Conservation (phyloP, 2,797 vertebrate genomes). For the Rhabdomys pumilio region DNA sequence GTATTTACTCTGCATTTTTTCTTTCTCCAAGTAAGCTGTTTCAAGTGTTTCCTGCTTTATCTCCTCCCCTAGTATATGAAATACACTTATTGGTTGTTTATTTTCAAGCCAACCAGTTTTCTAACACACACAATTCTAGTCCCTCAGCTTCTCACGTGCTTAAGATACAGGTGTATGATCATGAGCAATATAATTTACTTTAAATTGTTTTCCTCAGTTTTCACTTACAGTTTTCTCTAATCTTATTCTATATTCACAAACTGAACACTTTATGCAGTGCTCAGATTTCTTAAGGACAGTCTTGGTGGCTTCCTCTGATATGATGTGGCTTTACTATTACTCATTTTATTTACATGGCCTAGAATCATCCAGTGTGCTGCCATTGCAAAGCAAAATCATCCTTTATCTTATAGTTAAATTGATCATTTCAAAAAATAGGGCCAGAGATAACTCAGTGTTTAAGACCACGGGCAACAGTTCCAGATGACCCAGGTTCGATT, state of each 20-base stretch:
- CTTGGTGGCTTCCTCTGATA: neutral
- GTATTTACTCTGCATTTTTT: neutral
- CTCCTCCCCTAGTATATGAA: neutral
- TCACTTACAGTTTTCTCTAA: neutral
- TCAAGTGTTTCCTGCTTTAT: neutral
- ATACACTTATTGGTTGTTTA: neutral
- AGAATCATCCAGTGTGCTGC: neutral
- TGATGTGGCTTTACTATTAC: no score
- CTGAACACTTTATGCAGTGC: fast-evolving
- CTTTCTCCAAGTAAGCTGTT: neutral
- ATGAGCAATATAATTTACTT: no score
- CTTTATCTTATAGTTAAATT: neutral
- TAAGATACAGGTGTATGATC: neutral
- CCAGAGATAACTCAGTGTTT: neutral
- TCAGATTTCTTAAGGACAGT: neutral
- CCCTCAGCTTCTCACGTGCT: neutral
- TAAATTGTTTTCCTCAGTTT: neutral
- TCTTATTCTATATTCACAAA: neutral
- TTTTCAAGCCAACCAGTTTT: neutral
- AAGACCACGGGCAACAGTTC: neutral
- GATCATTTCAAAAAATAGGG: neutral
- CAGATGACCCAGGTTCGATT: neutral
- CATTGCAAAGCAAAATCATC: neutral
- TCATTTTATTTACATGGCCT: neutral
- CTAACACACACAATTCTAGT: neutral